Conservation (phyloP, 2,888 invertebrate genomes). For the Malachius bipustulatus region DNA sequence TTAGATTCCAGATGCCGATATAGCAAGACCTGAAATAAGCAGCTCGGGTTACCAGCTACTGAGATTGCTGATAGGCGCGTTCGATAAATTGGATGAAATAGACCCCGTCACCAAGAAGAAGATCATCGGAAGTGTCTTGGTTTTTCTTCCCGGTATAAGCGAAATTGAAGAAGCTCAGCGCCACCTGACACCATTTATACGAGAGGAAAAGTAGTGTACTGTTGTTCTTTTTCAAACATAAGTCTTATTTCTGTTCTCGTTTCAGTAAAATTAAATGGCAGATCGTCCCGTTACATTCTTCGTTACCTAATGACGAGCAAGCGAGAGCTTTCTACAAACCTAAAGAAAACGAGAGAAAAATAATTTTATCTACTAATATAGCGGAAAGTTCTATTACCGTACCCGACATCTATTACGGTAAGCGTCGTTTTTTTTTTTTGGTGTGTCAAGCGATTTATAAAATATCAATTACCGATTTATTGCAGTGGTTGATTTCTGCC, state of each 20-base stretch:
- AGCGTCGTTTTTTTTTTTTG: no score
- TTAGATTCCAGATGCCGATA: constrained; percentile 45
- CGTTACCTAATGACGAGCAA: constrained; percentile 56
- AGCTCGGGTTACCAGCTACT: constrained; percentile 33
- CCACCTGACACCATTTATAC: constrained; percentile 28
- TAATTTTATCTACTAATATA: constrained; percentile 83
- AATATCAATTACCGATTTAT: no score
- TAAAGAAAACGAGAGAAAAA: constrained; percentile 57
- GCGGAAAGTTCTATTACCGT: constrained; percentile 90
- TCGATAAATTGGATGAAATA: constrained; percentile 50
- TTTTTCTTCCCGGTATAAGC: constrained; percentile 79
- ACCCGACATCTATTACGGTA: constrained; percentile 73
- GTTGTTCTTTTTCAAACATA: not conserved
- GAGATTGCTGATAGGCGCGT: constrained; percentile 43
- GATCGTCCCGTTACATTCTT: constrained; percentile 46
- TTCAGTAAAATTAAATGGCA: constrained; percentile 25
- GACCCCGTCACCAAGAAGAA: constrained; percentile 17
- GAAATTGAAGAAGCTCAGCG: constrained; percentile 67
- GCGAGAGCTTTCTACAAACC: constrained; percentile 47
- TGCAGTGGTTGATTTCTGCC: constrained; percentile 86
- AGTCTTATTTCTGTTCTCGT: not conserved
- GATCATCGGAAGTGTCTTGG: constrained; percentile 54
- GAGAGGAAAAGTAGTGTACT: not conserved
- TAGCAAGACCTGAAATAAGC: constrained; percentile 44
- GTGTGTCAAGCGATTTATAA: no score